Percentiles rank a stretch among this genome's conserved stretches.
Conservation (phyloP, 2,113 vertebrate genomes). For the Oreochromis spilurus region DNA sequence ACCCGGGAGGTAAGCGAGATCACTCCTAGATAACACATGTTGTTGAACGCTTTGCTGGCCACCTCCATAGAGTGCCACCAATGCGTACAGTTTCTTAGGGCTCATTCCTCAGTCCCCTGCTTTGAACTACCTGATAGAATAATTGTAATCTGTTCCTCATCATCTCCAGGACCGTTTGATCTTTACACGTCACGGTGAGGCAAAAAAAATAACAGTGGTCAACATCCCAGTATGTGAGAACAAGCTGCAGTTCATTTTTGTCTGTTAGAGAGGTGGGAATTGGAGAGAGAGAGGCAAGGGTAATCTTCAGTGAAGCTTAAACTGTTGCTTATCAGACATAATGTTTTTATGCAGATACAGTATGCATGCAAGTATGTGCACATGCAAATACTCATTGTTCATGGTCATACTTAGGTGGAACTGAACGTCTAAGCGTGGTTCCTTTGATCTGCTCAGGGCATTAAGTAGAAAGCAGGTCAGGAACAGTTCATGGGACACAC, state of each 20-base stretch:
- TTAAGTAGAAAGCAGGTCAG: constrained; percentile 50
- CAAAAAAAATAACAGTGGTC: constrained; percentile 38
- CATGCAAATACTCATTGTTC: constrained; percentile 19
- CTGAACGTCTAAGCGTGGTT: background rate
- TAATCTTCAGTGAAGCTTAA: constrained; percentile 4
- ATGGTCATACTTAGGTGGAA: constrained; percentile 18
- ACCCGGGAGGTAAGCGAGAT: constrained; percentile 73
- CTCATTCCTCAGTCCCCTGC: constrained; percentile 39
- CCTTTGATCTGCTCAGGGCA: constrained; percentile 47
- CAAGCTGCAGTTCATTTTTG: background rate
- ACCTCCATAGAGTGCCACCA: constrained; percentile 50
- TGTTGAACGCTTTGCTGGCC: constrained; percentile 50
- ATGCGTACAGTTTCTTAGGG: constrained; percentile 52
- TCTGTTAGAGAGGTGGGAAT: constrained; percentile 16
- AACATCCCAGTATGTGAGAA: constrained; percentile 16
- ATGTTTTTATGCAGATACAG: constrained; percentile 26
- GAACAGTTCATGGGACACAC: constrained; percentile 64
- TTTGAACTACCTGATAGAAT: constrained; percentile 69
- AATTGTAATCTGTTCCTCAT: constrained; percentile 70
- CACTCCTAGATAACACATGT: constrained; percentile 50
- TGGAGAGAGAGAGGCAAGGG: background rate
- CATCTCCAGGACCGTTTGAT: constrained; percentile 62
- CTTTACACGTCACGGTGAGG: constrained; percentile 53
- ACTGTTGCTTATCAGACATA: constrained; percentile 1
- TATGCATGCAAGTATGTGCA: background rate